Base-by-base conservation (phyloP, 2,113 vertebrate species). In the Phylloscopus trochiloides region DNA sequence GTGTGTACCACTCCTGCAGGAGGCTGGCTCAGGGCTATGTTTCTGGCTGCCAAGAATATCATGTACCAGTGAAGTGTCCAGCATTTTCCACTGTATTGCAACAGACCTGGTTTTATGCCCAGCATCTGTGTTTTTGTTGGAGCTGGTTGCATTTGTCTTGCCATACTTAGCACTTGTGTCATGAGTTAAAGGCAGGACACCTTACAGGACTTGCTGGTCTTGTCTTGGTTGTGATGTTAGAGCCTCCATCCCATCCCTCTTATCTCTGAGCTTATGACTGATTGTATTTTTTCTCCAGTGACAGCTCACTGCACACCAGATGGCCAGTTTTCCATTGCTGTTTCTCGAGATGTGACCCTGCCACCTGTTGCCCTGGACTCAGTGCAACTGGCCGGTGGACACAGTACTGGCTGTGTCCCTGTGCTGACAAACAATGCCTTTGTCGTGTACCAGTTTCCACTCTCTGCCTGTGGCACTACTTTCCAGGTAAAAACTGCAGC, bases 401-500 rank as follows among this genome's bases (percentile, higher is more conserved):
- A 34, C 11, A 66, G 59, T 57, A 20, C 59, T n/a, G 79, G 25
- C 14, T 97, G 97, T 61, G 36, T 40, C 18, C 97, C 97, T n/a
- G 72, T 92, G 15, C 24, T 70, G 31, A 83, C 76, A 51, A 98
- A 79, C 29, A 62, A 8, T 2, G 72, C 43, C 7, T 98, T 98
- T 67, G n/a, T 94, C 42, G 78, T 98, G 18, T 98, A 95, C 79
- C 87, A 21, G 51, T 97, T 97, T 38, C 95, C 97, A 0, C 76
- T 98, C 34, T 95, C 96, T 48, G 82, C 94, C 71, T 98, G 98
- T 93, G 97, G 97, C 31, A 98, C 97, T 38, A 92, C 74, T 40
- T 62, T 85, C 25, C 78, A 28, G 96, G 97, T 98, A 92, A 97
- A 96, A 77, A 36, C 17, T 31, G 4, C 32, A 65, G 52, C 17